Percentiles rank a stretch among this genome's conserved stretches.
These are phyloP conservation scores for Amblyraja radiata DNA, from an alignment of 2,797 vertebrate genomes.

Conservation along the genomic window DNA sequence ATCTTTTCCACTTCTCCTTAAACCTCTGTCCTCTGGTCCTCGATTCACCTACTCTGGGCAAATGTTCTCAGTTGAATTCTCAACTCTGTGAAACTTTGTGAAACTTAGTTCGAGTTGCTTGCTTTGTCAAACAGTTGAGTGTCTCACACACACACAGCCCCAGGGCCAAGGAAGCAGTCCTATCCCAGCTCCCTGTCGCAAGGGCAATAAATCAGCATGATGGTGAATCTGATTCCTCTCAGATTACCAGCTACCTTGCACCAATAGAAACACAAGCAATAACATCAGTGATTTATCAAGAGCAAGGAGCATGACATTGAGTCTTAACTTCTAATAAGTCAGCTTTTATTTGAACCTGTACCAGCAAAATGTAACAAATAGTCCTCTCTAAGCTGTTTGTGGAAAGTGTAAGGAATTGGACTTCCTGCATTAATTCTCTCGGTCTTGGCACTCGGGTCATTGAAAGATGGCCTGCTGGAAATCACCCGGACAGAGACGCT, in stretches of 20 bases:
- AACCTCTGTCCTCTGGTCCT: no score
- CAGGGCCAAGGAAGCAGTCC: constrained; percentile 1
- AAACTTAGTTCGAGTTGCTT: background rate
- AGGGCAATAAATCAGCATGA: constrained; percentile 16
- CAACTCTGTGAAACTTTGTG: background rate
- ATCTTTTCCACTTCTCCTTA: no score
- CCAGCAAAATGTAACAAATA: background rate
- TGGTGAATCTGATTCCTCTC: constrained; percentile 17
- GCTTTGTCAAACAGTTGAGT: background rate
- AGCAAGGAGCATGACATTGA: constrained; percentile 34
- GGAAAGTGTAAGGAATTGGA: background rate
- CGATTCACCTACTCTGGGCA: no score
- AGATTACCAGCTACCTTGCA: background rate
- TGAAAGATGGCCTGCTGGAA: background rate
- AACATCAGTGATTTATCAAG: constrained; percentile 22
- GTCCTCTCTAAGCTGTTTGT: background rate
- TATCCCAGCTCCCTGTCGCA: background rate
- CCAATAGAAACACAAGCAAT: background rate
- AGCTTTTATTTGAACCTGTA: constrained; percentile 33
- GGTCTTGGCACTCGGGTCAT: background rate
- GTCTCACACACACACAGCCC: background rate
- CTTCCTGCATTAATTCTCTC: background rate
- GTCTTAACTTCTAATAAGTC: constrained; percentile 32
- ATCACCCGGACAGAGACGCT: no score
- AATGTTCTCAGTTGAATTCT: background rate